A percentile compares a stretch with the other conserved stretches of the same genome.
phyloP scores from a whole-genome alignment of 2,113 vertebrate genomes.

The Varanus komodoensis region DNA sequence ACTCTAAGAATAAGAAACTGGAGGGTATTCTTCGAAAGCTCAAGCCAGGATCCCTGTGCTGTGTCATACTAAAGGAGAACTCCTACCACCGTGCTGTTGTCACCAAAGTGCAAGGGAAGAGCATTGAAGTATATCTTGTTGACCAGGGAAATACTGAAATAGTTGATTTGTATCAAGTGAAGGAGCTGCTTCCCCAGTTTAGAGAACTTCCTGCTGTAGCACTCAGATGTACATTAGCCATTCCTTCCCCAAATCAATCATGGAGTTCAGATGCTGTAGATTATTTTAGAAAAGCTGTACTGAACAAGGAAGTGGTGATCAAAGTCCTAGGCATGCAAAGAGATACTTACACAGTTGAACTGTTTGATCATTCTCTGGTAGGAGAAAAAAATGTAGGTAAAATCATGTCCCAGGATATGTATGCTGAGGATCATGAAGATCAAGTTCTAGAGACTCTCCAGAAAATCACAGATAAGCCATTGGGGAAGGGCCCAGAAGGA shows the following conservation, averaged over 20 bases:
- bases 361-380: constrained; percentile 78
- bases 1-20: constrained; percentile 71
- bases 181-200: constrained; percentile 80
- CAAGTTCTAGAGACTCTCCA: constrained; percentile 36
- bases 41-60: constrained; percentile 83
- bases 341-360: constrained; percentile 79
- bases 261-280: constrained; percentile 84
- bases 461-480: neutral
- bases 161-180: constrained; percentile 75
- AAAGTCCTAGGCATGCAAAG: constrained; percentile 72
- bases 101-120: constrained; percentile 67
- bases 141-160: constrained; percentile 84
- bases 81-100: constrained; percentile 85
- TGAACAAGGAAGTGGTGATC: constrained; percentile 82
- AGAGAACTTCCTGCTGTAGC: constrained; percentile 82
- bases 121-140: constrained; percentile 82
- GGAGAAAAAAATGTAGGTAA: constrained; percentile 82
- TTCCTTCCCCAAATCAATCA: constrained; percentile 72
- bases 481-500: neutral
- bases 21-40: constrained; percentile 70
- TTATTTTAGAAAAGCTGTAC: constrained; percentile 84
- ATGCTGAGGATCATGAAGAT: constrained; percentile 74
- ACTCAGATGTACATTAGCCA: constrained; percentile 84
- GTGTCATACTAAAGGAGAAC: constrained; percentile 81
- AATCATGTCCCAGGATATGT: constrained; percentile 78